Conservation (phyloP, 2,888 invertebrate genomes). For the Drosophila imparisetae region DNA sequence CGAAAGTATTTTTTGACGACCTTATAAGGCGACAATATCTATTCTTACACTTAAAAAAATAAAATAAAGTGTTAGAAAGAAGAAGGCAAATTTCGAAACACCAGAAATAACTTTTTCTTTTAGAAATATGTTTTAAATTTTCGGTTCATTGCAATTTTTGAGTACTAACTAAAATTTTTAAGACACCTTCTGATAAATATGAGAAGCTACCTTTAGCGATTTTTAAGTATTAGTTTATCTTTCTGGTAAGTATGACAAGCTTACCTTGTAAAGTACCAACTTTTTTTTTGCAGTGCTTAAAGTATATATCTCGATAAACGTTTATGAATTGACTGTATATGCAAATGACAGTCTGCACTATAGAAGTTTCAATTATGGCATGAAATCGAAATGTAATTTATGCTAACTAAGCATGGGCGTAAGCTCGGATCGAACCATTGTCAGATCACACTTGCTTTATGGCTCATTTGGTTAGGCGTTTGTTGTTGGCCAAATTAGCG, state of each 20-base stretch:
- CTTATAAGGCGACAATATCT: slow-evolving; percentile 33
- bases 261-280: too few relatives aligned
- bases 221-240: neutral
- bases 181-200: neutral
- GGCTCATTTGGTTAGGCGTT: slow-evolving; percentile 35
- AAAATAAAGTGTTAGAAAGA: too few relatives aligned
- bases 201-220: neutral
- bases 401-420: slow-evolving; percentile 48
- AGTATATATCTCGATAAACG: slow-evolving; percentile 4
- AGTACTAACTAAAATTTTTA: neutral
- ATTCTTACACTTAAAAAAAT: slow-evolving; percentile 4
- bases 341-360: slow-evolving; percentile 26
- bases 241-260: neutral
- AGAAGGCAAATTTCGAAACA: neutral
- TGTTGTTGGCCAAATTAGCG: slow-evolving; percentile 53
- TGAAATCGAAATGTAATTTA: slow-evolving; percentile 35
- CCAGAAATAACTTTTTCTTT: neutral
- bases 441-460: slow-evolving; percentile 34
- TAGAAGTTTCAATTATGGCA: slow-evolving; percentile 39
- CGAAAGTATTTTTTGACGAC: slow-evolving; percentile 34
- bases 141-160: neutral
- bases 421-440: slow-evolving; percentile 32
- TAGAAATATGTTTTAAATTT: neutral
- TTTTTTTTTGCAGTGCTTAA: neutral
- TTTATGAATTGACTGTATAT: slow-evolving; percentile 20